Base-by-base conservation (phyloP, 1,140 invertebrate genomes). In the Drosophila grimshawi region DNA sequence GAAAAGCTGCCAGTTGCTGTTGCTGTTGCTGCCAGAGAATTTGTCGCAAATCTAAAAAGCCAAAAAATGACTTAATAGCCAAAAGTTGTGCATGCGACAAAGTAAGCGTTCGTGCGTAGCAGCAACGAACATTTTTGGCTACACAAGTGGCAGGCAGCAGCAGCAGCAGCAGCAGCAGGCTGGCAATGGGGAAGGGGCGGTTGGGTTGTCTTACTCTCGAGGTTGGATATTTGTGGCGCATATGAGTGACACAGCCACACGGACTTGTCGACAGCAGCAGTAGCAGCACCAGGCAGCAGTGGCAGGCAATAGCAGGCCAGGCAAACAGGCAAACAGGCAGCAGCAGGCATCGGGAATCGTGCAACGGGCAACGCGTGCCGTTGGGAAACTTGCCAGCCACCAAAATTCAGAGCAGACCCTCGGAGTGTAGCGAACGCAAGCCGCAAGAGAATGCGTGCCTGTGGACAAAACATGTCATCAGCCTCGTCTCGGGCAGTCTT, bases 31-130 rank as follows among this genome's bases (percentile, higher is more conserved):
- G 64, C 67, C 60, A 57, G 76, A 77, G 80, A 88, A 86, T 86
- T 86, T 86, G 83, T 86, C 83, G 83, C 73, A 88, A 82, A 88
- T 88, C 73, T 88, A 80, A 89, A 88, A 88, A 89, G 85, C 85
- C 85, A 88, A 88, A 88, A 88, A 86, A 86, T 86, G 83, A 88
- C 83, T 86, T 86, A 86, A 86, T 86, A 86, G 83, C 83, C 85
- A 83, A 89, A 88, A 88, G 83, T 88, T 88, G 83, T 72, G 83
- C 83, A 88, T 88, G 83, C 83, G 83, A 88, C 83, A 88, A 88
- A 88, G 83, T 86, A 83, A 86, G 83, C 83, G 83, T 86, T 86
- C 83, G 83, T 86, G 83, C 83, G 83, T 86, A 83, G 83, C 85
- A 88, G 68, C 79, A 66, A 68, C 63, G 41, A 56, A 32, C 52